Evolutionary conservation across 2,113 vertebrate genomes (phyloP).

Genomic region (Myiozetetes cayanensis): DNA sequence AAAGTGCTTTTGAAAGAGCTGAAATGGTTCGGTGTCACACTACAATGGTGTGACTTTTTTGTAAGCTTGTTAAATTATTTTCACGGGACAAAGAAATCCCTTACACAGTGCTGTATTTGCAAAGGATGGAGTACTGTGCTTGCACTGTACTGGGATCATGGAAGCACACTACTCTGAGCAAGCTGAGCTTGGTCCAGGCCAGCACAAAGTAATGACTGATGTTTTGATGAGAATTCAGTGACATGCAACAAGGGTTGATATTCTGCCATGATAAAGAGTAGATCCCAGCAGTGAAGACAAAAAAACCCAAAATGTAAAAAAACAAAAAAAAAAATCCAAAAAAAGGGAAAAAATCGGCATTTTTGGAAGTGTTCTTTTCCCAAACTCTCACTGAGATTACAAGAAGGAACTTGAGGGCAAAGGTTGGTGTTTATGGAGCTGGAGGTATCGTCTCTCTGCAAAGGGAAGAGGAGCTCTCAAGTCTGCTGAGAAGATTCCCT

Average conservation of each 20-base stretch:
- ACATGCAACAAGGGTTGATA: not conserved
- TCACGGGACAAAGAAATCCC: not conserved
- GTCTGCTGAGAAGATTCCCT: not conserved
- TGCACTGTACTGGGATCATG: not conserved
- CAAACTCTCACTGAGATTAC: not conserved
- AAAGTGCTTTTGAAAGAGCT: not conserved
- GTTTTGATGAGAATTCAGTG: not conserved
- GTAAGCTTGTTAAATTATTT: not conserved
- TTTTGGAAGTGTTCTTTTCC: not conserved
- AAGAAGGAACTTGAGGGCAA: not conserved
- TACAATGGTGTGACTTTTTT: not conserved
- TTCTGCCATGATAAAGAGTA: not conserved
- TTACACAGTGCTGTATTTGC: not conserved
- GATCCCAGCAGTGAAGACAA: not conserved
- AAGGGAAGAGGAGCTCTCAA: not conserved
- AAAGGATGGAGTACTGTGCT: not conserved
- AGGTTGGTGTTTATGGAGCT: not conserved
- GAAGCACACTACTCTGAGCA: rapidly evolving
- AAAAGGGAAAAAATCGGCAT: not conserved
- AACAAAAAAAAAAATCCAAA: no score
- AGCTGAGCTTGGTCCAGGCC: not conserved
- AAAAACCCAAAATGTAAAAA: not conserved
- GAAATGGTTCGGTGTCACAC: not conserved
- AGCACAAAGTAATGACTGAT: not conserved
- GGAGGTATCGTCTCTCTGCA: not conserved